Conservation (phyloP, 2,888 invertebrate genomes). For the Anorthoa munda region DNA sequence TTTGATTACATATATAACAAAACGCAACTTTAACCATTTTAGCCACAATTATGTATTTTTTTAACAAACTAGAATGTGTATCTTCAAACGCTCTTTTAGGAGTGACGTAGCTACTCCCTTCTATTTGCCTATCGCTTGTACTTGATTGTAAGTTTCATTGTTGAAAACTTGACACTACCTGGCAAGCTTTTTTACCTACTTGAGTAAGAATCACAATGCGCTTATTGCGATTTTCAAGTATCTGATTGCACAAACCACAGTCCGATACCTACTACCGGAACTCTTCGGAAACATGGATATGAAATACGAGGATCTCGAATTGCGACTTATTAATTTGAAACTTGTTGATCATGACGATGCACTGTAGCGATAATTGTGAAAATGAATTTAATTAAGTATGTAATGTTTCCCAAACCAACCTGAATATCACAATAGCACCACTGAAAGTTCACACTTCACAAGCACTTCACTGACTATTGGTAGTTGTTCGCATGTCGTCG, state of each 20-base stretch:
- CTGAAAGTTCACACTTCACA: conserved; percentile 70
- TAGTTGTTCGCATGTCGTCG: conserved; percentile 71
- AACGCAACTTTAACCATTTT: neutral
- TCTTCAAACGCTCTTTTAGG: conserved; percentile 15
- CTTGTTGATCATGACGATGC: conserved; percentile 7
- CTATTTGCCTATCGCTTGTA: conserved; percentile 27
- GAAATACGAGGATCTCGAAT: conserved; percentile 59
- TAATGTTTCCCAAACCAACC: conserved; percentile 74
- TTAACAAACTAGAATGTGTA: neutral
- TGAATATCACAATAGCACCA: conserved; percentile 70
- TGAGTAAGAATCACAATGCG: conserved; percentile 13
- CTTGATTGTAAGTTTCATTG: neutral
- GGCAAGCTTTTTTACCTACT: neutral
- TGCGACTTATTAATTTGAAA: conserved; percentile 51
- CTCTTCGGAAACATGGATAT: conserved; percentile 46
- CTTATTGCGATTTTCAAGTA: conserved; percentile 25
- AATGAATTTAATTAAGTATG: conserved; percentile 17
- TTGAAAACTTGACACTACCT: neutral
- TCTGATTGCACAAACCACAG: conserved; percentile 36
- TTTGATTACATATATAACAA: neutral
- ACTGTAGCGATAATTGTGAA: neutral
- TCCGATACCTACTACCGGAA: conserved; percentile 18
- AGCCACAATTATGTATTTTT: neutral
- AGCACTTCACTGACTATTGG: conserved; percentile 78
- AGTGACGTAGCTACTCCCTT: conserved; percentile 65